Percentiles rank a stretch among this genome's conserved stretches.
Evolutionary conservation across 2,888 invertebrate species (phyloP).

Genomic region (Diplolepis rosae): DNA sequence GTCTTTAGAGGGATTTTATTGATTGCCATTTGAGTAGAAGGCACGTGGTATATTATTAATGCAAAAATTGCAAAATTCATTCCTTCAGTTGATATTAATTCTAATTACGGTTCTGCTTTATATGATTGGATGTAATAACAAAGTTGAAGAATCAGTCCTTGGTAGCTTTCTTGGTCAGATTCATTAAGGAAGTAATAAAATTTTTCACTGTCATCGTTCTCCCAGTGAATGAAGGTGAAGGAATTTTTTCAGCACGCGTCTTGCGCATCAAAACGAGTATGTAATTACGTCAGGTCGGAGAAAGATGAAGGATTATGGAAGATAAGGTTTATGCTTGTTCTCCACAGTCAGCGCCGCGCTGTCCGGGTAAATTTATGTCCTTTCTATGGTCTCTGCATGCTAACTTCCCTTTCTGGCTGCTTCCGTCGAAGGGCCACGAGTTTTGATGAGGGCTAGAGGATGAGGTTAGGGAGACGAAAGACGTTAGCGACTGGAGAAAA

Average conservation of each 20-base stretch:
- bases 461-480: constrained; percentile 7
- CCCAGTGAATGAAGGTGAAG: constrained; percentile 21
- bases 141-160: not conserved
- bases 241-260: constrained; percentile 35
- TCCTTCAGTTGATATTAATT: too few relatives aligned
- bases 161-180: not conserved
- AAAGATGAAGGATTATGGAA: constrained; percentile 41
- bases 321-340: constrained; percentile 41
- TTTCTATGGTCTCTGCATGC: constrained; percentile 53
- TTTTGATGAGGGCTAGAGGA: constrained; percentile 32
- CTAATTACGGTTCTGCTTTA: too few relatives aligned
- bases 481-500: not conserved
- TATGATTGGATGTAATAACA: not conserved
- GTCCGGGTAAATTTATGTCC: constrained; percentile 57
- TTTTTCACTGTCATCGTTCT: constrained; percentile 21
- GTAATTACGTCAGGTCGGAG: constrained; percentile 52
- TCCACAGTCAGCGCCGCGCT: constrained; percentile 43
- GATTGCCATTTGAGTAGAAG: too few relatives aligned
- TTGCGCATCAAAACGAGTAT: constrained; percentile 49
- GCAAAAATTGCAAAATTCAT: too few relatives aligned
- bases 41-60: too few relatives aligned
- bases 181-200: constrained; percentile 11
- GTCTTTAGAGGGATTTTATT: too few relatives aligned
- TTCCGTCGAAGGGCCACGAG: constrained; percentile 38
- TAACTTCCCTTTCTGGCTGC: constrained; percentile 43